These are phyloP conservation scores for Macquaria australasica DNA, from an alignment of 2,113 vertebrate genomes.

Conservation along the genomic window DNA sequence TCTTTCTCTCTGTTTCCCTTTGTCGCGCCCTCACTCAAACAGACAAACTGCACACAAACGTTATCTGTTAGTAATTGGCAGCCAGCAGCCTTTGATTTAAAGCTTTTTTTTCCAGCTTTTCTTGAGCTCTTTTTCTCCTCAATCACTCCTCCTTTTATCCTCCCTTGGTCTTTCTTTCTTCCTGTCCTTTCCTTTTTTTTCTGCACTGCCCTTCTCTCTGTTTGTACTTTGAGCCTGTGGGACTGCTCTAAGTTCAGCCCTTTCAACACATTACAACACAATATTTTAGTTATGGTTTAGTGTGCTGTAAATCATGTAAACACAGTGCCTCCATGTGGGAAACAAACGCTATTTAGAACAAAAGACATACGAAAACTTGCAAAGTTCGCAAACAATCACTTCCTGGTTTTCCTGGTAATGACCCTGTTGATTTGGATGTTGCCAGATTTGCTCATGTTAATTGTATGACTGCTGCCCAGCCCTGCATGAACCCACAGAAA, in stretches of 20 bases:
- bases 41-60: conserved; percentile 15
- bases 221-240: conserved; percentile 45
- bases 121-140: conserved; percentile 16
- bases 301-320: conserved; percentile 34
- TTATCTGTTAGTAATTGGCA: conserved; percentile 43
- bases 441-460: conserved; percentile 43
- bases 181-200: background rate
- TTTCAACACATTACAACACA: conserved; percentile 37
- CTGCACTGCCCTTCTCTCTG: background rate
- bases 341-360: conserved; percentile 24
- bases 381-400: conserved; percentile 40
- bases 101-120: background rate
- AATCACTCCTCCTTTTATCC: conserved; percentile 23
- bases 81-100: conserved; percentile 28
- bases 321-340: conserved; percentile 25
- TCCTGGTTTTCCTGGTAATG: conserved; percentile 37
- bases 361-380: conserved; percentile 9
- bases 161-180: background rate
- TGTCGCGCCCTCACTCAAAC: background rate
- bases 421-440: conserved; percentile 43
- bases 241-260: conserved; percentile 21
- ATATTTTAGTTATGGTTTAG: conserved; percentile 40
- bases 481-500: conserved; percentile 43
- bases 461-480: conserved; percentile 36
- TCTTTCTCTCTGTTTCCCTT: conserved; percentile 30